Conservation (phyloP, 1,140 invertebrate species). For the Drosophila virilis region DNA sequence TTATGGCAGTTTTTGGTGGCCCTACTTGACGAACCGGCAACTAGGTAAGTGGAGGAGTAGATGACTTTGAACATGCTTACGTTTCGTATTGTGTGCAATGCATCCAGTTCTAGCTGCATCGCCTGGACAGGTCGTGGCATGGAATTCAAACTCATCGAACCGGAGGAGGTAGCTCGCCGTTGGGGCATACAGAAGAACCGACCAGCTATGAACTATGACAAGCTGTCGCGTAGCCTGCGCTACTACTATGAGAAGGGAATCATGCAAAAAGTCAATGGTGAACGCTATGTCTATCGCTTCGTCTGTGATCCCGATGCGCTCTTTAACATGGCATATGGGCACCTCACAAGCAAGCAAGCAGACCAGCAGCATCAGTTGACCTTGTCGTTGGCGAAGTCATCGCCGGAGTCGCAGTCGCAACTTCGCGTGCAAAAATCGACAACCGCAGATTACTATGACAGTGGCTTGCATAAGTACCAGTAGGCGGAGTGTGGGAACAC, state of each 20-base stretch:
- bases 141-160: constrained; percentile 97
- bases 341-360: constrained; percentile 62
- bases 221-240: constrained; percentile 94
- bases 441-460: constrained; percentile 62
- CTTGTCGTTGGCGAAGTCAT: constrained; percentile 58
- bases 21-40: constrained; percentile 92
- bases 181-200: constrained; percentile 95
- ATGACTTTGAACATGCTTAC: background rate
- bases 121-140: constrained; percentile 97
- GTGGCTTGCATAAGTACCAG: constrained; percentile 70
- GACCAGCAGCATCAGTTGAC: constrained; percentile 68
- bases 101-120: constrained; percentile 92
- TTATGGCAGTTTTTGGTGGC: constrained; percentile 97
- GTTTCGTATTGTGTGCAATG: background rate
- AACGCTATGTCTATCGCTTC: constrained; percentile 98
- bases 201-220: constrained; percentile 99
- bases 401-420: constrained; percentile 58
- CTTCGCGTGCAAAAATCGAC: constrained; percentile 62
- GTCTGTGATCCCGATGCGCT: constrained; percentile 97
- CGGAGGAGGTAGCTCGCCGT: constrained; percentile 94
- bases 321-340: constrained; percentile 91
- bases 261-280: constrained; percentile 98
- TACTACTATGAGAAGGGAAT: constrained; percentile 99
- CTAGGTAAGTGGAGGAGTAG: constrained; percentile 62
- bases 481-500: constrained; percentile 51